Base-by-base conservation (phyloP, 1,140 invertebrate genomes). In the Drosophila neocordata region DNA sequence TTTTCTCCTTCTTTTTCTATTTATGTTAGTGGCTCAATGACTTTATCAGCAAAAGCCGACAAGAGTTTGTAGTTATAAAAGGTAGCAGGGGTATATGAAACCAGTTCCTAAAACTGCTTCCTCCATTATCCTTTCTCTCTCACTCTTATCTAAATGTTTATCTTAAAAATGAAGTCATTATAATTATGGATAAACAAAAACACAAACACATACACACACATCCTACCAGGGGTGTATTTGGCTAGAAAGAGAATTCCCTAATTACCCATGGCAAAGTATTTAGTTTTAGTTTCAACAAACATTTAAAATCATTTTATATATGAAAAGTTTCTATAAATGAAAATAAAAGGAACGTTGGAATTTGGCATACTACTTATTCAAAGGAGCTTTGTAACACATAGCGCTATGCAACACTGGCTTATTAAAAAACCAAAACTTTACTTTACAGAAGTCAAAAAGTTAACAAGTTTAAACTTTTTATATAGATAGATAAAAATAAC, bases 41-140 rank as follows among this genome's bases (percentile, higher is more conserved):
- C 73, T 75, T 75, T 68, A 75, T 75, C 71, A 69, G 69, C 59
- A 18, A 38, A 62, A 48, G 61, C 12, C 31, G 48, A 52, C 2
- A n/a, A 12, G 15, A 44, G 60, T 24, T 31, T 34, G 53, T 31
- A 7, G 27, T 31, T 6, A 31, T 6, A 31, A 31, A 31, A 1
- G 27, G 6, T 9, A 63, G 44, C 18, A 27, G 22, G 18, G 12
- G 51, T 55, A 62, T 15, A 27, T 51, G 52, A 37, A 44, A 15
- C 24, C 20, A 64, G 27, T 20, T 48, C 9, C 9, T 8, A 20
- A 31, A 48, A 48, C 15, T 20, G 41, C 20, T 48, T 48, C 11
- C 41, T 48, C 6, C 41, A 48, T 48, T 48, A 11, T 18, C 15
- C 8, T 48, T 8, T 9, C 38, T 15, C 15, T 9, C 13, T 2